Conservation (phyloP, 2,797 vertebrate species). For the Antrozous pallidus region DNA sequence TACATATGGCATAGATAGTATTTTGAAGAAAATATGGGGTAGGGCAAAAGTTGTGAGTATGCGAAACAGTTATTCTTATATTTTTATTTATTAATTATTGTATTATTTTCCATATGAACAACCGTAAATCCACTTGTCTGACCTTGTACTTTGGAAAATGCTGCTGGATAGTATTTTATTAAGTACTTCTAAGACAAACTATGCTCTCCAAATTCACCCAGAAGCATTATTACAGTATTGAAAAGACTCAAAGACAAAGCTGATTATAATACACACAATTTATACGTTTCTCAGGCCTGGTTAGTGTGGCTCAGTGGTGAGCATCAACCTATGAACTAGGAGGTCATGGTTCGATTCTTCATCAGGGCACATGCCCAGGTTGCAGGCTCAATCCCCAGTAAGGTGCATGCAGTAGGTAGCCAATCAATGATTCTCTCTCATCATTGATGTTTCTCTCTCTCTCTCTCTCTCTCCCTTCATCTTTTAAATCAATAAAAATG, state of each 20-base stretch:
- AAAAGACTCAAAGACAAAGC: slow-evolving; percentile 16
- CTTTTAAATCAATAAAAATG: too few relatives aligned
- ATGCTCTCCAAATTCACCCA: neutral
- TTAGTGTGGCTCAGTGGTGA: too few relatives aligned
- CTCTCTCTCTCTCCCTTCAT: too few relatives aligned
- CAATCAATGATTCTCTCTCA: too few relatives aligned
- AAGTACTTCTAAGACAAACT: slow-evolving; percentile 24
- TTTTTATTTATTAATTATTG: neutral
- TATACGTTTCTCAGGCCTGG: neutral
- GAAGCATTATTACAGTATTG: neutral
- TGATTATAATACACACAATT: slow-evolving; percentile 8
- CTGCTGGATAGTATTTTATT: neutral
- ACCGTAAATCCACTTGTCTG: neutral
- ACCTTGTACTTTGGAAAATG: neutral
- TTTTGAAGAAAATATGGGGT: neutral
- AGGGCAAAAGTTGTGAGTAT: neutral
- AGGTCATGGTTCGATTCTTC: too few relatives aligned
- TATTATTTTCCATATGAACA: neutral
- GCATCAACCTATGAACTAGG: too few relatives aligned
- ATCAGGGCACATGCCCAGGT: too few relatives aligned
- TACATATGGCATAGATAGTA: neutral
- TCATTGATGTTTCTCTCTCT: too few relatives aligned
- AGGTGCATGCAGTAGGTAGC: too few relatives aligned
- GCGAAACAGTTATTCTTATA: neutral
- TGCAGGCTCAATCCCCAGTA: too few relatives aligned